A percentile compares a stretch with the other conserved stretches of the same genome.
Conservation (phyloP, 2,113 vertebrate species). For the Oryctolagus cuniculus region mOryCun1.1 NC_091435.1:149732501-149733000, state of each 20-base stretch:
- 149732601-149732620: background rate
- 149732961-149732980: too few relatives aligned
- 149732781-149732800: background rate
- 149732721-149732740: background rate
- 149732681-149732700: background rate
- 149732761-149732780: background rate
- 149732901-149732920: too few relatives aligned
- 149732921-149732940: too few relatives aligned
- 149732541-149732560: too few relatives aligned
- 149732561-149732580: background rate
- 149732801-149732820: background rate
- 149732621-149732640: background rate
- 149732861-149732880: too few relatives aligned
- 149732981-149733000: too few relatives aligned
- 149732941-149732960: too few relatives aligned
- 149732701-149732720: background rate
- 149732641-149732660: background rate
- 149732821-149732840: too few relatives aligned
- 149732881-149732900: too few relatives aligned
- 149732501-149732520: too few relatives aligned
- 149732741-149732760: background rate
- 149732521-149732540: too few relatives aligned
- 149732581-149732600: conserved; percentile 2
- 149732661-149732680: background rate
- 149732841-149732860: too few relatives aligned